These are phyloP conservation scores for Meteorus sp. DNA, from an alignment of 1,140 invertebrate species.

Conservation along the genomic window DNA sequence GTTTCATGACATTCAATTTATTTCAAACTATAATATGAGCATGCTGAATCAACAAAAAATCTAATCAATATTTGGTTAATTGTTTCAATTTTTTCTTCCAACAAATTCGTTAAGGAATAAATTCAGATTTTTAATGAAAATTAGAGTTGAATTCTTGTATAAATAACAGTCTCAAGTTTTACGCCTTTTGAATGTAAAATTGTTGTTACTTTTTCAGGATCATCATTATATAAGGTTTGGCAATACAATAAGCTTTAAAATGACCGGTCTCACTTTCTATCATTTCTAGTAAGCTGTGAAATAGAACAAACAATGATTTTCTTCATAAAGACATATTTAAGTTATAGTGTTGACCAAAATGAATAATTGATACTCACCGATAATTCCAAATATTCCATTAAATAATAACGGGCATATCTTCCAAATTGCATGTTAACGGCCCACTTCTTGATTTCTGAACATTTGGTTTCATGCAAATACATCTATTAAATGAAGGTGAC, in stretches of 20 bases:
- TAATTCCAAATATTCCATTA: not conserved
- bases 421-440: not conserved
- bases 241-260: not conserved
- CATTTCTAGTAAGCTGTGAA: not conserved
- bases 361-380: not conserved
- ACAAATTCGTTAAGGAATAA: too few relatives aligned
- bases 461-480: not conserved
- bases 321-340: not conserved
- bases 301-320: not conserved
- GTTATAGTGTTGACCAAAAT: not conserved
- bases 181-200: not conserved
- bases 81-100: too few relatives aligned
- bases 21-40: too few relatives aligned
- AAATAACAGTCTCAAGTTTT: not conserved
- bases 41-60: too few relatives aligned
- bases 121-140: too few relatives aligned
- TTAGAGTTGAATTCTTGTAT: not conserved
- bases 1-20: too few relatives aligned
- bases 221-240: not conserved
- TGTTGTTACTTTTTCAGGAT: not conserved
- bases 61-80: too few relatives aligned
- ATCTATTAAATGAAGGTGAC: not conserved
- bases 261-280: not conserved
- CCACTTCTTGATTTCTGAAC: not conserved
- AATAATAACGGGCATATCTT: not conserved